Base-by-base conservation (phyloP, 2,113 vertebrate genomes). In the Scortum barcoo region DNA sequence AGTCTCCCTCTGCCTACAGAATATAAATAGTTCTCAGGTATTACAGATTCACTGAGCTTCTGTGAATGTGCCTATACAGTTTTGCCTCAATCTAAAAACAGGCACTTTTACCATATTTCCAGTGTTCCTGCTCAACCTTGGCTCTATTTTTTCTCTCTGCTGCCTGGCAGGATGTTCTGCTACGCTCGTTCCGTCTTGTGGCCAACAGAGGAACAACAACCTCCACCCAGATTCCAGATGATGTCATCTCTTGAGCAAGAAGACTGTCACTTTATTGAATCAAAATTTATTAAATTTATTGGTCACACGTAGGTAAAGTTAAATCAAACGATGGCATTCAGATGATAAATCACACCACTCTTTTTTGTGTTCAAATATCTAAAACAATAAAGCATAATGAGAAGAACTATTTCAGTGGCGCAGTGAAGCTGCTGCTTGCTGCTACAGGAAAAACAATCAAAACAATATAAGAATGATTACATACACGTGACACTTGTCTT, bases 11-110 rank as follows among this genome's bases (percentile, higher is more conserved):
- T 42, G 51, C 24, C 28, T 44, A 76, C 33, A 58, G 61, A 53
- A 75, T 67, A 62, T 24, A 46, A 65, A 81, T 9, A 16, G 36
- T 63, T 22, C n/a, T 72, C 46, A 38, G 46, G 50, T 54, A n/a
- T 46, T 30, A 71, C 42, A 66, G 13, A 69, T 51, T 54, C 48
- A 88, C 51, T 76, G 65, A 84, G n/a, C 40, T 75, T 36, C 72
- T 86, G 68, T 82, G 30, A 81, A 67, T 58, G 42, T 57, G 42
- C 51, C 50, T 71, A 16, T 38, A 50, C 38, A 42, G 61, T 36
- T 81, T 50, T 50, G 36, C 60, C 30, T 78, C 60, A n/a, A 50
- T 72, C 86, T 91, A 85, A 83, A 86, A 90, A 85, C 87, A 81
- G 50, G 0, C 48, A 17, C 33, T 33, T 76, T 42, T 58, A 54